These are phyloP conservation scores for Philotrypesis tridentata DNA, from an alignment of 1,140 invertebrate species.

Conservation along the genomic window DNA sequence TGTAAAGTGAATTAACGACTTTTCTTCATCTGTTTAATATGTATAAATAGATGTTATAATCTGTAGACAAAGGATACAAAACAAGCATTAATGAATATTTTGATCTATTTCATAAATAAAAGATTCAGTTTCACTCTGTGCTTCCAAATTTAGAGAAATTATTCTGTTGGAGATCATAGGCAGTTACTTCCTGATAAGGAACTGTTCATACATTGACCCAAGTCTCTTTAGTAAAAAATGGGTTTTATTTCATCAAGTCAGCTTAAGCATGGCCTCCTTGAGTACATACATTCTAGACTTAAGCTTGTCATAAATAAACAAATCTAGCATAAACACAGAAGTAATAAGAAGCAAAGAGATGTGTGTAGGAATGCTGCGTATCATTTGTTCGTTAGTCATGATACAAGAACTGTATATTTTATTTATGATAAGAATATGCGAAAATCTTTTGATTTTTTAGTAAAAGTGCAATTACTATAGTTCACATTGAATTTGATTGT, in stretches of 20 bases:
- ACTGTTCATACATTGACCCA: conserved; percentile 16
- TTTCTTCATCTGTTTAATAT: no score
- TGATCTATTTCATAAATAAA: no score
- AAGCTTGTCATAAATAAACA: conserved; percentile 24
- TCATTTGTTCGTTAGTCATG: conserved; percentile 24
- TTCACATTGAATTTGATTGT: neutral
- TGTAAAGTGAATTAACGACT: neutral
- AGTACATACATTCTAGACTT: conserved; percentile 36
- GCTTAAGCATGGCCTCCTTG: conserved; percentile 20
- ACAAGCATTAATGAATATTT: no score
- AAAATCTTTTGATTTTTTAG: conserved; percentile 1
- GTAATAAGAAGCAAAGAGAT: conserved; percentile 9
- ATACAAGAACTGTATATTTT: conserved; percentile 29
- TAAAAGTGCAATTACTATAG: conserved; percentile 20
- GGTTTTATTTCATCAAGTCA: conserved; percentile 37
- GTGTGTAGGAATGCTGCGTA: conserved; percentile 5
- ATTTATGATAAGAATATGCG: conserved; percentile 20
- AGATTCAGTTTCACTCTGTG: neutral
- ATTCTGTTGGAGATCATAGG: conserved; percentile 29
- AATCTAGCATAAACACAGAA: conserved; percentile 30
- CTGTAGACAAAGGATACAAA: no score
- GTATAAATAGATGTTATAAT: no score
- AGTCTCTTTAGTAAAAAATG: conserved; percentile 27
- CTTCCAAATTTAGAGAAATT: conserved; percentile 14
- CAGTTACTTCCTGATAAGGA: conserved; percentile 21